Evolutionary conservation across 2,888 invertebrate species (phyloP).

Genomic region (Epinotia brunnichana): DNA sequence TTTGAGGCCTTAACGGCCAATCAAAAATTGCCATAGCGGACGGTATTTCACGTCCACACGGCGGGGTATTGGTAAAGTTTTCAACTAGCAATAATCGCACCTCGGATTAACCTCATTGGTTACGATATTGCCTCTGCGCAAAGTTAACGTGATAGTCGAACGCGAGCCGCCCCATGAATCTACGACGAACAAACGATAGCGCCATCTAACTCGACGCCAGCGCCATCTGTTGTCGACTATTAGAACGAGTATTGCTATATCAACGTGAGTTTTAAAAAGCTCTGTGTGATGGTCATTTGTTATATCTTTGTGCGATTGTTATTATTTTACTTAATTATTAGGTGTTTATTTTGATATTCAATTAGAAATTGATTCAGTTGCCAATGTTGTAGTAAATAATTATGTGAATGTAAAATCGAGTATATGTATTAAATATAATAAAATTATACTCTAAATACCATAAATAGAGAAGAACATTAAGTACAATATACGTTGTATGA

Average conservation of each 20-base stretch:
- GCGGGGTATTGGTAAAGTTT: constrained; percentile 89
- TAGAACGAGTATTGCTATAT: constrained; percentile 6
- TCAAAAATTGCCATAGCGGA: constrained; percentile 80
- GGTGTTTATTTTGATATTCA: too few species aligned
- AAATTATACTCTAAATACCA: too few species aligned
- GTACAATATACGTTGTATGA: too few species aligned
- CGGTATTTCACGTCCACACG: constrained; percentile 80
- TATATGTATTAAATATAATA: too few species aligned
- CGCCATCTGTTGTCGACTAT: constrained; percentile 63
- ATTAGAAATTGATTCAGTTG: too few species aligned
- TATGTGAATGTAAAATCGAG: too few species aligned
- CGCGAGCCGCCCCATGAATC: constrained; percentile 13
- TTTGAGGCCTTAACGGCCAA: constrained; percentile 66
- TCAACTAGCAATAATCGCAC: constrained; percentile 96
- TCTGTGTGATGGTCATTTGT: not conserved
- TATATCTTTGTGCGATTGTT: not conserved
- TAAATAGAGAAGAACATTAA: too few species aligned
- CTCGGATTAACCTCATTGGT: constrained; percentile 93
- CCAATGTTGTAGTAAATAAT: too few species aligned
- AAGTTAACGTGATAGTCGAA: constrained; percentile 80
- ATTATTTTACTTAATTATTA: not conserved
- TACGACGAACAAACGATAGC: constrained; percentile 53
- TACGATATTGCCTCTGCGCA: constrained; percentile 96
- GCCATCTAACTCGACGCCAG: constrained; percentile 54
- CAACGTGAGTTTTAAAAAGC: too few species aligned